A percentile compares a stretch with the other conserved stretches of the same genome.
Conservation (phyloP, 1,140 invertebrate genomes). For the Drosophila rhopaloa region DNA sequence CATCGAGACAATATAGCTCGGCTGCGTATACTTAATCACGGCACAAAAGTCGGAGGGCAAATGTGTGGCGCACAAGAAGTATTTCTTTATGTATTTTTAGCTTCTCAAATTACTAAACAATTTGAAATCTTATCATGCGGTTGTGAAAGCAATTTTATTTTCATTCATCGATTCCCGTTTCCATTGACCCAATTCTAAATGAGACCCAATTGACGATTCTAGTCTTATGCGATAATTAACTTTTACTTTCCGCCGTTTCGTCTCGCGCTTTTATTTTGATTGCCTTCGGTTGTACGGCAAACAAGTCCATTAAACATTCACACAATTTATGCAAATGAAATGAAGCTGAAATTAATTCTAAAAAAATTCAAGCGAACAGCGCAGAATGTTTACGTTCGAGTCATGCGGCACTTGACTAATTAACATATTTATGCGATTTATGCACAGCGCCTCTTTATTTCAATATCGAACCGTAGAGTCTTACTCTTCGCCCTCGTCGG, state of each 20-base stretch:
- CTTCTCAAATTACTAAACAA: slow-evolving; percentile 18
- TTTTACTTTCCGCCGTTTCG: slow-evolving; percentile 54
- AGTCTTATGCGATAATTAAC: slow-evolving; percentile 53
- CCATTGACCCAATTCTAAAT: slow-evolving; percentile 60
- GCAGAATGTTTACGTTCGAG: slow-evolving; percentile 49
- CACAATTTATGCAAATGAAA: slow-evolving; percentile 71
- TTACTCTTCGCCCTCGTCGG: not conserved
- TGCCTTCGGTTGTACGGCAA: slow-evolving; percentile 34
- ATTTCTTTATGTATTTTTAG: slow-evolving; percentile 17
- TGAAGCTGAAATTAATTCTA: slow-evolving; percentile 57
- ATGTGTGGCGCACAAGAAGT: slow-evolving; percentile 3
- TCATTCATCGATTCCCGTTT: slow-evolving; percentile 56
- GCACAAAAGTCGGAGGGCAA: slow-evolving; percentile 5
- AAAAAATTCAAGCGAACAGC: slow-evolving; percentile 67
- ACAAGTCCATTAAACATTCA: slow-evolving; percentile 49
- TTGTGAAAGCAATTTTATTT: slow-evolving; percentile 32
- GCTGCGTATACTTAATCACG: slow-evolving; percentile 28
- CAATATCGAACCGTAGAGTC: slow-evolving; percentile 34
- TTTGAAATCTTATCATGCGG: slow-evolving; percentile 22
- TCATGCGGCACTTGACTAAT: slow-evolving; percentile 56
- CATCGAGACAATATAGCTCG: not conserved
- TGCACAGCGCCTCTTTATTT: slow-evolving; percentile 74
- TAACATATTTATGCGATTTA: slow-evolving; percentile 81
- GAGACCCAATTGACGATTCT: slow-evolving; percentile 39
- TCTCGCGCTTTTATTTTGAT: slow-evolving; percentile 21